Base-by-base conservation (phyloP, 2,113 vertebrate species). In the Neotragus pygmaeus region DNA sequence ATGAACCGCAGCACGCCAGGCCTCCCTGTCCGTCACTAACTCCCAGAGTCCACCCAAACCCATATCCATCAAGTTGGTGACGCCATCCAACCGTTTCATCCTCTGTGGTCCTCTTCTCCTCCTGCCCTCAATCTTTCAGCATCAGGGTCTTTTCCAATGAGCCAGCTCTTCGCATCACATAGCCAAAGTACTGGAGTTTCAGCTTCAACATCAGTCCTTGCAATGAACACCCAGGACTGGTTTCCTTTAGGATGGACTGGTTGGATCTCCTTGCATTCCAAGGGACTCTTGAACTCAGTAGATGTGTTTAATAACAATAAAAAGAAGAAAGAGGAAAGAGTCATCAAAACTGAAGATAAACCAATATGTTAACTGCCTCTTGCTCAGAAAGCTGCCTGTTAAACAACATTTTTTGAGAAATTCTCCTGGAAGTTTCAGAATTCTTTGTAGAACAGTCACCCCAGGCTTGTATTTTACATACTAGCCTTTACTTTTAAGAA, bases 391-490 rank as follows among this genome's bases (percentile, higher is more conserved):
- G 23, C 6, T 95, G 60, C 66, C 12, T 16, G 21, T 92, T 95
- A 51, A 90, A 58, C 28, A 82, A 88, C 53, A 47, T 91, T 96
- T 78, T 97, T 62, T 64, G 51, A 95, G 49, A 96, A 97, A 94
- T 81, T 92, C n/a, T 94, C 36, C 66, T 73, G 45, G 30, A 51
- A 84, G 27, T 2, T 51, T 97, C 66, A 87, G 84, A 80, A 70
- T n/a, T 19, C 80, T 75, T 27, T 93, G 6, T 11, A 49, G 36
- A 58, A 55, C 55, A 77, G 19, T 45, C 66, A 82, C 7, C 23
- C 30, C 1, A 7, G 7, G 7, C 14, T 92, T 92, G 14, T 16
- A 49, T 80, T 43, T 75, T 88, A 39, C 4, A 27, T 14, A 30
- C 66, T n/a, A 36, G 43, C 12, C 58, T 91, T 89, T 90, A 23